phyloP scores from a whole-genome alignment of 2,888 invertebrate genomes.

The Lepidochrysops patricia region DNA sequence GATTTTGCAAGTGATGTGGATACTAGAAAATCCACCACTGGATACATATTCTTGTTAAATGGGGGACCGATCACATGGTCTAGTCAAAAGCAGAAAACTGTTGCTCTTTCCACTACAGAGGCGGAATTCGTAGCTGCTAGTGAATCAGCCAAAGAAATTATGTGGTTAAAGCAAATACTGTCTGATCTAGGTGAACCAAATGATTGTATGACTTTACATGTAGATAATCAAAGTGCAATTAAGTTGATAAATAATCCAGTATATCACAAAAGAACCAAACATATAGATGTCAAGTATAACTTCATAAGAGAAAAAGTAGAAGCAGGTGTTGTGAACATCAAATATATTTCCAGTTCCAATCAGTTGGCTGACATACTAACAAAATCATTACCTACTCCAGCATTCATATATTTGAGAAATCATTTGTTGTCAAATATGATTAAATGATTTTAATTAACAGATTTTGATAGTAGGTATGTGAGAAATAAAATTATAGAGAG shows the following conservation, averaged over 20 bases:
- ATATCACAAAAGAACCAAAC: neutral
- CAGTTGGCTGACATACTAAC: neutral
- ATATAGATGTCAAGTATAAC: no score
- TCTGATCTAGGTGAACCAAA: neutral
- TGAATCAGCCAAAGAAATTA: neutral
- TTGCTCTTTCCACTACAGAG: neutral
- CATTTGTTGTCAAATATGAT: no score
- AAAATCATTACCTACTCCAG: neutral
- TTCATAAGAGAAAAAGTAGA: constrained; percentile 1
- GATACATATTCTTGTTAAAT: constrained; percentile 22
- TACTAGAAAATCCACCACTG: constrained; percentile 20
- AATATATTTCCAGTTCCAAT: neutral
- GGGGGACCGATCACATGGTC: constrained; percentile 15
- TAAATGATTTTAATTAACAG: no score
- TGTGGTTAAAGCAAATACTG: neutral
- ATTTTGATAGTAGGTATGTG: no score
- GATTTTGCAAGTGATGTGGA: constrained; percentile 21
- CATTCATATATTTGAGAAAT: neutral
- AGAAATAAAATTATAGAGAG: no score
- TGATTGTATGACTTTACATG: neutral
- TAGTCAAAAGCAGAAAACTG: neutral
- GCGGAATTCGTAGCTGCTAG: neutral
- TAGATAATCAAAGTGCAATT: neutral
- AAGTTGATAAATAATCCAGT: neutral
- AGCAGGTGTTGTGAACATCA: neutral